These are phyloP conservation scores for Craterocephalus amniculus DNA, from an alignment of 2,797 vertebrate genomes.

Conservation along the genomic window DNA sequence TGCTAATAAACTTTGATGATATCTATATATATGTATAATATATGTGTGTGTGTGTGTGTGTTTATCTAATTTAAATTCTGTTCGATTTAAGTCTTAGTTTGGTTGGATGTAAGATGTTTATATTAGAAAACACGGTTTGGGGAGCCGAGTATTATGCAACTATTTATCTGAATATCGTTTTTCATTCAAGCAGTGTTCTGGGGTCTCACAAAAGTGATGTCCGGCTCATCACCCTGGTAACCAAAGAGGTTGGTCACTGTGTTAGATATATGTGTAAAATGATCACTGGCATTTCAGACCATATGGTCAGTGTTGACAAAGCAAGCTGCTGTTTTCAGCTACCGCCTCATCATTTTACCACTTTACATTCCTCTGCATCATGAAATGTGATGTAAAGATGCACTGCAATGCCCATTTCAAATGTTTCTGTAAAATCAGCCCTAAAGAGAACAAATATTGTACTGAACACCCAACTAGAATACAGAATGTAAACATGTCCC, in stretches of 20 bases:
- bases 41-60: too few species aligned
- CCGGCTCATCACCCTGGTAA: background rate
- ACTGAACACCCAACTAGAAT: background rate
- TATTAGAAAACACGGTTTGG: too few species aligned
- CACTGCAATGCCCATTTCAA: background rate
- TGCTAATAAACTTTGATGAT: too few species aligned
- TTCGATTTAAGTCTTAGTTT: too few species aligned
- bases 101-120: too few species aligned
- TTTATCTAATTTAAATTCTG: too few species aligned
- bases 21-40: too few species aligned
- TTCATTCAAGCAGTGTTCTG: background rate
- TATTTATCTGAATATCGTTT: background rate
- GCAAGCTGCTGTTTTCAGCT: too few species aligned
- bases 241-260: background rate
- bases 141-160: too few species aligned
- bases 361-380: background rate
- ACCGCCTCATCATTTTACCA: too few species aligned
- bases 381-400: background rate
- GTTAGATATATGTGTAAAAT: too few species aligned
- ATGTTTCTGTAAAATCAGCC: background rate
- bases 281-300: background rate
- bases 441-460: background rate
- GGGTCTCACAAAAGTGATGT: background rate
- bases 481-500: background rate
- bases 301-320: background rate